Conservation (phyloP, 2,113 vertebrate species). For the Trogon surrucura region DNA sequence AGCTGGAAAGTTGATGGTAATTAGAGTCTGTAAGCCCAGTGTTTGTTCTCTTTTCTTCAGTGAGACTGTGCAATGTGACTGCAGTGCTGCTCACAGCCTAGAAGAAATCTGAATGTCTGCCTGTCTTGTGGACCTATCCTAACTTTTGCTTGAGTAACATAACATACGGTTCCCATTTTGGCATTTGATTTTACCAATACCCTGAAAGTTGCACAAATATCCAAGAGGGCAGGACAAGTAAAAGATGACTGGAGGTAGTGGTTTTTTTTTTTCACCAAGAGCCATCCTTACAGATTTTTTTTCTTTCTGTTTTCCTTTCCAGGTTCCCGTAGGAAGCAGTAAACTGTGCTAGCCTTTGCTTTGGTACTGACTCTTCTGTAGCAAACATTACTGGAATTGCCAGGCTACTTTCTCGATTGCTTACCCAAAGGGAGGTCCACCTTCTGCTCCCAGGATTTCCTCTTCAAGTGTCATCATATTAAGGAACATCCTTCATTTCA, state of each 20-base stretch:
- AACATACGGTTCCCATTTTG: neutral
- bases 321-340: constrained; percentile 80
- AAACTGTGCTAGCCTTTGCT: constrained; percentile 55
- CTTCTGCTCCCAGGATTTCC: constrained; percentile 37
- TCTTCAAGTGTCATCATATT: constrained; percentile 28
- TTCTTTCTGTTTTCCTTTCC: constrained; percentile 26
- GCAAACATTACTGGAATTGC: constrained; percentile 66
- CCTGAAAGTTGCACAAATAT: neutral
- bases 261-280: neutral
- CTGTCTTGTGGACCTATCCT: neutral
- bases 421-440: constrained; percentile 10
- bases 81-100: neutral
- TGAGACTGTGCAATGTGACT: neutral
- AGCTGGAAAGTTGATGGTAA: neutral
- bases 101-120: neutral
- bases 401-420: constrained; percentile 8
- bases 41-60: neutral
- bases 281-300: neutral
- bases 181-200: neutral
- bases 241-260: neutral
- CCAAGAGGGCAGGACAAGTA: neutral
- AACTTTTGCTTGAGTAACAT: neutral
- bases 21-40: neutral
- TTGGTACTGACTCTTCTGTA: constrained; percentile 74
- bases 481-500: constrained; percentile 34